Base-by-base conservation (phyloP, 2,888 invertebrate species). In the Dasysyrphus albostriatus region DNA sequence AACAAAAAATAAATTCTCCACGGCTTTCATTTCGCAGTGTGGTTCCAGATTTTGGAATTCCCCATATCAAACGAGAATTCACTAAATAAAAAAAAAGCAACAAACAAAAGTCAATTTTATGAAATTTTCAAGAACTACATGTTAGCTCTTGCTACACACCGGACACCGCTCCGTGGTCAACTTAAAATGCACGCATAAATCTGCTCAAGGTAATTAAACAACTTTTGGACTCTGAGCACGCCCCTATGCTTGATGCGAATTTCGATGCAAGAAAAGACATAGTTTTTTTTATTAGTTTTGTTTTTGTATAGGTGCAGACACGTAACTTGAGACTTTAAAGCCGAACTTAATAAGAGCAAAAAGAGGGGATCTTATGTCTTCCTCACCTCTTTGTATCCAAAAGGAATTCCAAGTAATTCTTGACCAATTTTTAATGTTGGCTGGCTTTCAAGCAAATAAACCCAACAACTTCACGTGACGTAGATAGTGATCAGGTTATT, bases 181-280 rank as follows among this genome's bases (percentile, higher is more conserved):
- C 19, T 39, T n/a, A 42, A 78, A 83, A 75, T 76, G 75, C 80
- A 84, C 80, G 80, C 80, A 76, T 44, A 75, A n/a, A n/a, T 44
- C 65, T 65, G 63, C 32, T 39, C 72, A 80, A 80, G 84, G 84
- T 76, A 80, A 75, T 42, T 54, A 19, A 42, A 58, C 24, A 47
- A 76, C 39, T 82, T 69, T 78, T 79, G 58, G 69, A 61, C 61
- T 69, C 29, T 29, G 14, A 29, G 59, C 78, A 78, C 59, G 54
- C 51, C 44, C 51, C 14, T 63, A 9, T 44, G 32, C 32, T 24
- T 2, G 3, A 3, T 24, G 10, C 12, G 29, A 32, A 24, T 51
- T n/a, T 42, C 8, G 37, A 39, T 54, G 14, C 74, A 74, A 37
- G 32, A 51, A 9, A 74, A 42, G 39, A 6, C 12, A 49, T 19